phyloP scores from a whole-genome alignment of 2,797 vertebrate genomes.

The Anisognathus igniventris region DNA sequence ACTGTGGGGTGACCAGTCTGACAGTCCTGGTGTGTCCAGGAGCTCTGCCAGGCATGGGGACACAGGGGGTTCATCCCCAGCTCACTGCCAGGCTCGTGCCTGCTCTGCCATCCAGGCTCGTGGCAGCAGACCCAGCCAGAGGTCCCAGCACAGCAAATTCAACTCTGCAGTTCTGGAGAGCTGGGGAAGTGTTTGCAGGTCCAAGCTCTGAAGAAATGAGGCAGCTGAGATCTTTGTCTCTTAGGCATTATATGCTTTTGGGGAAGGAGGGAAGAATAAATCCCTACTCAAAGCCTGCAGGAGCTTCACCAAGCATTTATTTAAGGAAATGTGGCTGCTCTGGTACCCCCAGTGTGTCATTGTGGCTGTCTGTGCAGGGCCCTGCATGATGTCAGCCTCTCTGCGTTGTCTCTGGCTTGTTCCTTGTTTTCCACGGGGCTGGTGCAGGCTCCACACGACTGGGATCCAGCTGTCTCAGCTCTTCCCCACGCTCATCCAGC shows the following conservation, averaged over 20 bases:
- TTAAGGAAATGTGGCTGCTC: background rate
- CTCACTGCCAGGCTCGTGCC: background rate
- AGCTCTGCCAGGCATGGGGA: background rate
- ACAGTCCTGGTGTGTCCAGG: rapidly evolving
- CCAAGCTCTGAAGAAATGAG: background rate
- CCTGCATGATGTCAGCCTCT: background rate
- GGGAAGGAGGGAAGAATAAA: background rate
- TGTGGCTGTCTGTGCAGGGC: background rate
- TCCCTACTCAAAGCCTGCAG: background rate
- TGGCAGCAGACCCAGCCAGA: background rate
- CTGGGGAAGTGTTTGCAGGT: background rate
- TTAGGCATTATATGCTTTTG: background rate
- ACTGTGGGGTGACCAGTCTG: rapidly evolving
- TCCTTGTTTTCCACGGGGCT: background rate
- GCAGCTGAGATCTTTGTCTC: background rate
- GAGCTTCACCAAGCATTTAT: background rate
- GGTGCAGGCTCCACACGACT: background rate
- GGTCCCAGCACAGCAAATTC: background rate
- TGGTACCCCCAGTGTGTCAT: background rate
- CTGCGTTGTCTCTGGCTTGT: conserved; percentile 4
- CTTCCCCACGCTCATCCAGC: background rate
- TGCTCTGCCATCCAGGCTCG: background rate
- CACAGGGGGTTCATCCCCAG: background rate
- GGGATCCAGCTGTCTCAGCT: background rate
- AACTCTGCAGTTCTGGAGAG: background rate